Evolutionary conservation across 2,113 vertebrate genomes (phyloP).

Genomic region (Pteropus alecto): DNA sequence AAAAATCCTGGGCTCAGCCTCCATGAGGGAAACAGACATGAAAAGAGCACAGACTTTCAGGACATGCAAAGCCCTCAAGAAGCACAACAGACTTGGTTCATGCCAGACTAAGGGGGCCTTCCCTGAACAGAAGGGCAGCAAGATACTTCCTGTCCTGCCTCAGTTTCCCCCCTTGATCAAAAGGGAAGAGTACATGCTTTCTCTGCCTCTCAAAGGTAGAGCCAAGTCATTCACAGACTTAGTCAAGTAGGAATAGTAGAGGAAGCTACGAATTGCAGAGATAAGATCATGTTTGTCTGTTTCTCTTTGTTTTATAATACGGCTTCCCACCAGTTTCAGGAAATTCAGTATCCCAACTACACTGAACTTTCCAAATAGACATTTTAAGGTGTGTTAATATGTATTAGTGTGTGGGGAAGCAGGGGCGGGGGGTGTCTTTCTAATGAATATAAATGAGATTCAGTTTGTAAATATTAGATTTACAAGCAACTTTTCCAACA

Average conservation of each 20-base stretch:
- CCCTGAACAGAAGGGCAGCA: not conserved
- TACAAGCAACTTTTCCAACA: not conserved
- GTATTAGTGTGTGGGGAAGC: not conserved
- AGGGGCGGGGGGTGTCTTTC: not conserved
- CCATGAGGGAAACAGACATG: slow-evolving; percentile 65
- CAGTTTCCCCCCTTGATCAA: not conserved
- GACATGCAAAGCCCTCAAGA: not conserved
- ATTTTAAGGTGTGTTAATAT: slow-evolving; percentile 9
- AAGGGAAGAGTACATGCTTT: not conserved
- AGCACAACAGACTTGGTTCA: not conserved
- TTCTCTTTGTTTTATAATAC: slow-evolving; percentile 29
- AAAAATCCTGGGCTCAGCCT: not conserved
- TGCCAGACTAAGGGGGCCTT: not conserved
- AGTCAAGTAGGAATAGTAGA: not conserved
- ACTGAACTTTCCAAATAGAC: not conserved
- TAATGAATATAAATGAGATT: not conserved
- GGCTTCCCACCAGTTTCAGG: not conserved
- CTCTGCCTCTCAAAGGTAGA: not conserved
- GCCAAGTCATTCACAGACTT: not conserved
- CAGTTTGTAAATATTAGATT: slow-evolving; percentile 27
- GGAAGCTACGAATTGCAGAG: not conserved
- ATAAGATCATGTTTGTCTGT: not conserved
- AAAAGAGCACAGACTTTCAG: slow-evolving; percentile 16
- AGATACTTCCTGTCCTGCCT: not conserved
- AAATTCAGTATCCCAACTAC: not conserved